Percentiles rank a stretch among this genome's conserved stretches.
These are phyloP conservation scores for Acrossocheilus fasciatus DNA, from an alignment of 2,797 vertebrate genomes.

Conservation along the genomic window DNA sequence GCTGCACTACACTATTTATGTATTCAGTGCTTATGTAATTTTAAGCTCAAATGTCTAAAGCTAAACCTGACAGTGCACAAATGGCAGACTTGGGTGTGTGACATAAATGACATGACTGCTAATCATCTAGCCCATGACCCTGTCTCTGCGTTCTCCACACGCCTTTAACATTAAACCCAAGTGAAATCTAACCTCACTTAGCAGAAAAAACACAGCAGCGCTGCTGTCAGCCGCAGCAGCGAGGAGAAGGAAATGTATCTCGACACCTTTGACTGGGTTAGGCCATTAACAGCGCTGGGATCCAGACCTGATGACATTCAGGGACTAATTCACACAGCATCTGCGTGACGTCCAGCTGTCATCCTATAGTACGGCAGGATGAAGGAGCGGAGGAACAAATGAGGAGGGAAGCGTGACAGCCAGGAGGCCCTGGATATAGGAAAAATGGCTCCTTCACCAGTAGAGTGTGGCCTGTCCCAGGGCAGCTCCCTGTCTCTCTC, in stretches of 20 bases:
- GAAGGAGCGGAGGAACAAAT: constrained; percentile 44
- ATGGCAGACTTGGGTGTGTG: not conserved
- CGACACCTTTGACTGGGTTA: constrained; percentile 64
- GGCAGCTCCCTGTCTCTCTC: not conserved
- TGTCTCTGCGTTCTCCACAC: constrained; percentile 7
- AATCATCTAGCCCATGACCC: constrained; percentile 25
- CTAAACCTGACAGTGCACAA: not conserved
- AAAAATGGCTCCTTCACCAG: constrained; percentile 64
- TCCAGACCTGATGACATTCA: constrained; percentile 65
- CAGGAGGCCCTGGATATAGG: constrained; percentile 62
- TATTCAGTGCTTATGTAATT: not conserved
- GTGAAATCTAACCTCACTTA: constrained; percentile 29
- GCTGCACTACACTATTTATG: constrained; percentile 1
- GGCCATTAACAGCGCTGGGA: constrained; percentile 63
- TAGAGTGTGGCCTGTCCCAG: constrained; percentile 66
- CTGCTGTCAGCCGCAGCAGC: not conserved
- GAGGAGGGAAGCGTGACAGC: constrained; percentile 55
- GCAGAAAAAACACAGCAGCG: constrained; percentile 22
- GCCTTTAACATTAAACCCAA: constrained; percentile 24
- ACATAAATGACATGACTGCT: constrained; percentile 11
- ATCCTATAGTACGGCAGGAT: constrained; percentile 45
- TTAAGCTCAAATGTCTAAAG: constrained; percentile 4
- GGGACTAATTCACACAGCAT: constrained; percentile 69
- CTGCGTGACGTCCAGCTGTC: constrained; percentile 69
- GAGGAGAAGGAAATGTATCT: constrained; percentile 67